These are phyloP conservation scores for Calephelis nemesis DNA, from an alignment of 1,140 invertebrate genomes.

Conservation along the genomic window DNA sequence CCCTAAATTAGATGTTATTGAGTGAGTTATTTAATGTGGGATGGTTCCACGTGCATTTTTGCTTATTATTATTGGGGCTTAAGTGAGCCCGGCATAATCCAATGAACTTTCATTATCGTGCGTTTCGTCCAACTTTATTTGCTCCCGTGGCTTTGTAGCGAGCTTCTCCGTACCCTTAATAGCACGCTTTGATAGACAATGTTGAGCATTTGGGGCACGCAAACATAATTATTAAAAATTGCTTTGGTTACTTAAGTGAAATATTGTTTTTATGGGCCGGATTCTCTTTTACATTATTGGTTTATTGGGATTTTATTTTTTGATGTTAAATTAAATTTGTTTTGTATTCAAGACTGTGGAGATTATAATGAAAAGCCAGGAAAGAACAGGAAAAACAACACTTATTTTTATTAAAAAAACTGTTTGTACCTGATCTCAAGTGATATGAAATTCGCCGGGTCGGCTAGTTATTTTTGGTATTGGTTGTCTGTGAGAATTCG, in stretches of 20 bases:
- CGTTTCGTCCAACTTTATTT: slow-evolving; percentile 71
- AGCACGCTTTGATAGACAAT: slow-evolving; percentile 63
- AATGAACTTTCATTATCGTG: slow-evolving; percentile 73
- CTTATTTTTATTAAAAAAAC: too few relatives aligned
- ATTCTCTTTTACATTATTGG: slow-evolving; percentile 9
- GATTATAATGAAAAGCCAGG: background rate
- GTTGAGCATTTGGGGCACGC: slow-evolving; percentile 49
- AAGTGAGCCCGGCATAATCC: slow-evolving; percentile 66
- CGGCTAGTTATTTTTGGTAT: too few relatives aligned
- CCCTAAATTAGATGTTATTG: slow-evolving; percentile 72
- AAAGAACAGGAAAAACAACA: too few relatives aligned
- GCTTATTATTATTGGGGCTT: slow-evolving; percentile 72
- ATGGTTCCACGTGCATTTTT: slow-evolving; percentile 72
- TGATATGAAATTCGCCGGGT: too few relatives aligned
- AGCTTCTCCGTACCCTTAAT: slow-evolving; percentile 64
- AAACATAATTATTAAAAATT: slow-evolving; percentile 77
- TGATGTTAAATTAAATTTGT: slow-evolving; percentile 22
- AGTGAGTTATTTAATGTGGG: slow-evolving; percentile 71
- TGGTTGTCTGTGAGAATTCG: too few relatives aligned
- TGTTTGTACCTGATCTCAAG: too few relatives aligned
- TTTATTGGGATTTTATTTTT: background rate
- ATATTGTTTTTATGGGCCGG: slow-evolving; percentile 45
- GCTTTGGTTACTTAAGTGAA: slow-evolving; percentile 50
- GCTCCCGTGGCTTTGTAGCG: slow-evolving; percentile 51
- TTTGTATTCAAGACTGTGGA: background rate